A percentile compares a stretch with the other conserved stretches of the same genome.
These are phyloP conservation scores for Elachura formosa DNA, from an alignment of 2,113 vertebrate genomes.

Conservation along the genomic window DNA sequence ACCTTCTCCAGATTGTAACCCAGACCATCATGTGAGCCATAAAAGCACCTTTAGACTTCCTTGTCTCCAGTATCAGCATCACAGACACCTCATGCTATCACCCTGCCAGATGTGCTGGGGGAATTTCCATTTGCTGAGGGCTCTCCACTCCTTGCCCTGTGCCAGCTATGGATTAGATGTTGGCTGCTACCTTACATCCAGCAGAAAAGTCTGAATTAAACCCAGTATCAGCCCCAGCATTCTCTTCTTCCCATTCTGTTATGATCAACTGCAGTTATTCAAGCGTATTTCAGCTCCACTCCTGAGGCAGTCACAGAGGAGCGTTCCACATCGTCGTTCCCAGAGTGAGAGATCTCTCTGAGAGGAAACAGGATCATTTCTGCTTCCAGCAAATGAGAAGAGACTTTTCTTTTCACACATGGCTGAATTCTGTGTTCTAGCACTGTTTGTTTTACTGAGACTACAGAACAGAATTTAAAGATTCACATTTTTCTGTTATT, in stretches of 20 bases:
- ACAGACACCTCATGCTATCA: rapidly evolving
- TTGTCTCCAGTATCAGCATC: rapidly evolving
- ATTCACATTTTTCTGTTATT: not conserved
- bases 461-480: not conserved
- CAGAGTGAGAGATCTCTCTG: not conserved
- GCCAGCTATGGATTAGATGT: not conserved
- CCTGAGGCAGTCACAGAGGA: not conserved
- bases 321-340: rapidly evolving
- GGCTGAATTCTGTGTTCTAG: not conserved
- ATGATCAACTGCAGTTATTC: not conserved
- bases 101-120: rapidly evolving
- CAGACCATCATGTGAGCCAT: rapidly evolving
- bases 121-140: too few species aligned
- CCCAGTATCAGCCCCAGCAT: rapidly evolving
- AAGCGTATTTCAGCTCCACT: not conserved
- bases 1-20: not conserved
- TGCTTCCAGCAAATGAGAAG: not conserved
- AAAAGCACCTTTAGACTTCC: not conserved
- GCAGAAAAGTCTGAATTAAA: not conserved
- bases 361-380: not conserved
- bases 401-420: not conserved
- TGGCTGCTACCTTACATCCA: not conserved
- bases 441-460: not conserved
- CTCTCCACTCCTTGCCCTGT: not conserved
- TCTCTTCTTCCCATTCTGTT: not conserved